Evolutionary conservation across 1,140 invertebrate species (phyloP).

Genomic region (Lepeophtheirus salmonis): DNA sequence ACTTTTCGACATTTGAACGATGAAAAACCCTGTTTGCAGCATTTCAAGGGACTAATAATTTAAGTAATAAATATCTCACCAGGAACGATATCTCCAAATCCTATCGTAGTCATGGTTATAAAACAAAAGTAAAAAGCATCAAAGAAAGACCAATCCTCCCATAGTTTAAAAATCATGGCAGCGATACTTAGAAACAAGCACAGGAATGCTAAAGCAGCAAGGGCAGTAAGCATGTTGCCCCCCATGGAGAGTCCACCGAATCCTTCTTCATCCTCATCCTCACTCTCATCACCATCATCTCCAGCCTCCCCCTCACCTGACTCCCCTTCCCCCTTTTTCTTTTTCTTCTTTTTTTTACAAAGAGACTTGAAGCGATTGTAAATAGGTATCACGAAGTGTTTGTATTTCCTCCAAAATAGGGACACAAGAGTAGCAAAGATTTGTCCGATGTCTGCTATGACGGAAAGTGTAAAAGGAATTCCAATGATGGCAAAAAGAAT

Average conservation of each 20-base stretch:
- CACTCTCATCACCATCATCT: background rate
- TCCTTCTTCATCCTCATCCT: conserved; percentile 5
- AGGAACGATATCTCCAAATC: conserved; percentile 75
- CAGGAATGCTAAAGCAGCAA: conserved; percentile 4
- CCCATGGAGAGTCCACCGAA: background rate
- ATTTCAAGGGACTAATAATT: too few species aligned
- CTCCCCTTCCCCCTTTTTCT: background rate
- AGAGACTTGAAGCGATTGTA: conserved; percentile 13
- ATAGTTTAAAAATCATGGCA: conserved; percentile 11
- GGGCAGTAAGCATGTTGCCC: conserved; percentile 5
- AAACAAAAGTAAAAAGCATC: conserved; percentile 87
- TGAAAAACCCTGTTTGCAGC: too few species aligned
- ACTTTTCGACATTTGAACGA: too few species aligned
- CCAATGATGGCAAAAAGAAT: conserved; percentile 81
- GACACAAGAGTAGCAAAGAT: conserved; percentile 57
- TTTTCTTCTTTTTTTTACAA: conserved; percentile 1
- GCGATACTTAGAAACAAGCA: conserved; percentile 8
- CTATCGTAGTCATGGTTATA: conserved; percentile 84
- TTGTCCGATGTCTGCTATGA: conserved; percentile 74
- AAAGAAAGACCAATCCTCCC: conserved; percentile 69
- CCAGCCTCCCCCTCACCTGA: background rate
- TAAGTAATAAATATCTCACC: conserved; percentile 35
- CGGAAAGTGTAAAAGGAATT: conserved; percentile 75
- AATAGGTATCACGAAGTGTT: conserved; percentile 17
- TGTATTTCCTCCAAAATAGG: conserved; percentile 17